Evolutionary conservation across 2,888 invertebrate species (phyloP).

Genomic region (Aleiodes leptofemur): DNA sequence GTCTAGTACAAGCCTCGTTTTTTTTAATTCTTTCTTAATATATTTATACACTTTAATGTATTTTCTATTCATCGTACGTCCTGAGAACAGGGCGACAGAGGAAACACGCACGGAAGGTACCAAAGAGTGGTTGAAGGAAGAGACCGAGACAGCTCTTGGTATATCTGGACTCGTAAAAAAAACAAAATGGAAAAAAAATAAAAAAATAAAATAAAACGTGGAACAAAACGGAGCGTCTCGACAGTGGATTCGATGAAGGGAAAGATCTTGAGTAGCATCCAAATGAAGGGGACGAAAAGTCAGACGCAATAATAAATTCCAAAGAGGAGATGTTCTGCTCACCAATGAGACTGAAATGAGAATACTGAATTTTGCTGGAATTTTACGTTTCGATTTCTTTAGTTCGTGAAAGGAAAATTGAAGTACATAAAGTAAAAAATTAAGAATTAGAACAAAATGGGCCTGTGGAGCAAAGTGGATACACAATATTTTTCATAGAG

Average conservation of each 20-base stretch:
- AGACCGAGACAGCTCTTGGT: conserved; percentile 31
- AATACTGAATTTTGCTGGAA: too few species aligned
- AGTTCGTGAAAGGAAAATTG: too few species aligned
- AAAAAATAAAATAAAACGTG: conserved; percentile 4
- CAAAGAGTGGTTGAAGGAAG: conserved; percentile 17
- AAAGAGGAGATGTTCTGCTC: too few species aligned
- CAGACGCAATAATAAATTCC: too few species aligned
- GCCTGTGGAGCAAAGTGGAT: too few species aligned
- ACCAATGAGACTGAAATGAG: too few species aligned
- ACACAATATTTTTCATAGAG: too few species aligned
- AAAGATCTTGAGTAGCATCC: conserved; percentile 67
- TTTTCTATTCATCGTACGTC: conserved; percentile 42
- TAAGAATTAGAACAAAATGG: too few species aligned
- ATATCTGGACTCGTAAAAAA: conserved; percentile 51
- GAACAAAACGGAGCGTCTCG: conserved; percentile 53
- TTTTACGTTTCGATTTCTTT: too few species aligned
- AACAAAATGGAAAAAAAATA: neutral
- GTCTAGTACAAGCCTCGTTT: neutral
- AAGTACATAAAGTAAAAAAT: too few species aligned
- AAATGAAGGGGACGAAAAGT: conserved; percentile 55
- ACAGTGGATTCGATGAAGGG: conserved; percentile 64
- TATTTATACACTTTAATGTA: conserved; percentile 14
- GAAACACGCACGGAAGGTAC: conserved; percentile 39
- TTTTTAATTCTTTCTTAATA: neutral
- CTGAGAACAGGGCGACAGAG: conserved; percentile 35